Conservation (phyloP, 2,113 vertebrate species). For the Tichodroma muraria region DNA sequence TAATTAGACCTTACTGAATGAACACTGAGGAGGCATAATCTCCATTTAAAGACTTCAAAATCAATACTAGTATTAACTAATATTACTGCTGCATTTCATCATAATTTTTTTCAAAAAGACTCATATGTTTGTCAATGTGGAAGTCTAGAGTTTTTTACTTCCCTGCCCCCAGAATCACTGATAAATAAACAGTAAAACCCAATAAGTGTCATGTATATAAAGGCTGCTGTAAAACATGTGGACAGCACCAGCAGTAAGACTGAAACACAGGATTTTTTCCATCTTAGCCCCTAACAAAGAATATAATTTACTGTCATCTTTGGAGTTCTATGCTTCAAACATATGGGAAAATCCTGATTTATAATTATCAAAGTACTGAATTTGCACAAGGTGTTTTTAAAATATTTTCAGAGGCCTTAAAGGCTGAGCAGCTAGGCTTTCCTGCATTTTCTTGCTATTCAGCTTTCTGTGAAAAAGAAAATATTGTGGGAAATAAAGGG, state of each 20-base stretch:
- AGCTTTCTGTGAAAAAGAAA: constrained; percentile 5
- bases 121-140: not conserved
- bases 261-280: not conserved
- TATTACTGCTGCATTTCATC: not conserved
- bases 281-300: not conserved
- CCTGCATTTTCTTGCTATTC: not conserved
- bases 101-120: not conserved
- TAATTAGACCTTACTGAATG: not conserved
- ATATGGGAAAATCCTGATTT: not conserved
- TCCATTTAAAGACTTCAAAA: not conserved
- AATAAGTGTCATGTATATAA: not conserved
- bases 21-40: not conserved
- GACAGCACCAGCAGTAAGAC: not conserved
- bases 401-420: not conserved
- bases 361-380: not conserved
- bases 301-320: not conserved
- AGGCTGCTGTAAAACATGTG: not conserved
- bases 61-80: not conserved
- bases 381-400: not conserved
- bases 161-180: not conserved
- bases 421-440: not conserved
- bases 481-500: constrained; percentile 53
- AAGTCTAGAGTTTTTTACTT: not conserved
- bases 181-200: not conserved
- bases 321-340: not conserved